Percentiles rank a stretch among this genome's conserved stretches.
phyloP scores from a whole-genome alignment of 53 echinoderm and acorn worm species.

The Astropecten irregularis region DNA sequence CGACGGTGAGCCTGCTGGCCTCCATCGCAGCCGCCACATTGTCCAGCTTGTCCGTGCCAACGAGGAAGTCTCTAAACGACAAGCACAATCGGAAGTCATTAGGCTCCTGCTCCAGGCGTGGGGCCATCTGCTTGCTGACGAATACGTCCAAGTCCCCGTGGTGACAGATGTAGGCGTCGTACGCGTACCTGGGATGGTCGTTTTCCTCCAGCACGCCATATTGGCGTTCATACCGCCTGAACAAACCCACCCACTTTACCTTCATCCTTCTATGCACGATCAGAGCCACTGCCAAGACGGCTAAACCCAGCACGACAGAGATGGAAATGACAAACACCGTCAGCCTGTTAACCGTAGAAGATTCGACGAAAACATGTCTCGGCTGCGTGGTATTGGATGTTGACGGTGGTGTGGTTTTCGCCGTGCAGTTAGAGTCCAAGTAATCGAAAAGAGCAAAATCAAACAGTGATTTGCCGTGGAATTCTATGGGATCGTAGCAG shows the following conservation, averaged over 20 bases:
- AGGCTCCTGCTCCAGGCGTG: constrained; percentile 40
- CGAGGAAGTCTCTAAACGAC: constrained; percentile 7
- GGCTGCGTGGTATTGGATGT: too few relatives aligned
- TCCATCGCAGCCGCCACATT: neutral
- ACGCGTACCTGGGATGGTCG: neutral
- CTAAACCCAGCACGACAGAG: neutral
- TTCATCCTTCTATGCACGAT: constrained; percentile 2
- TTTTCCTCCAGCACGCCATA: neutral
- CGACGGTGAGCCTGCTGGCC: neutral
- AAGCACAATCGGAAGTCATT: constrained; percentile 40
- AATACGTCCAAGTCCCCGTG: constrained; percentile 15
- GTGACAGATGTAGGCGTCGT: constrained; percentile 50
- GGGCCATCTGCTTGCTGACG: constrained; percentile 25
- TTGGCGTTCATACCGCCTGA: neutral
- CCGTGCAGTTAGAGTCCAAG: constrained; percentile 13
- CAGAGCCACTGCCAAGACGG: neutral
- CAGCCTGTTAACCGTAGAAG: neutral
- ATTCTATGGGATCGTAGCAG: neutral
- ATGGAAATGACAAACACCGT: neutral
- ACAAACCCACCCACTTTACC: constrained; percentile 28
- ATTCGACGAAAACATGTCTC: neutral
- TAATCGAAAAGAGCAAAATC: neutral
- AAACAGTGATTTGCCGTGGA: neutral
- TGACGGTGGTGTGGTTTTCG: too few relatives aligned
- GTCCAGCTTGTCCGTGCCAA: constrained; percentile 7